These are phyloP conservation scores for Pogonomyrmex barbatus DNA, from an alignment of 1,140 invertebrate species.

Conservation along the genomic window DNA sequence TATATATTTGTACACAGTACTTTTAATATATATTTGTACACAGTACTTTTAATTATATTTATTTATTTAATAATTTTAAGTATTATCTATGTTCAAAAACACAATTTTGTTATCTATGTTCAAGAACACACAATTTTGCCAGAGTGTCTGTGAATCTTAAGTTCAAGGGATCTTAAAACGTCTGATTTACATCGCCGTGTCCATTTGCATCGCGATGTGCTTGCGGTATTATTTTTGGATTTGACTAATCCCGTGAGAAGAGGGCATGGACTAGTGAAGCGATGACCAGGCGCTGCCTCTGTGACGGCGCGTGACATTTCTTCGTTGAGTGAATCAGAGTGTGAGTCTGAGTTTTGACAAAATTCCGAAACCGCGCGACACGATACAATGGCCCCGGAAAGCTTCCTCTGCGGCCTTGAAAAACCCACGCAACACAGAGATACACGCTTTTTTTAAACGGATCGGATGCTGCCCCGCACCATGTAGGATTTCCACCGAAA, in stretches of 20 bases:
- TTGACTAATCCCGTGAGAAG: slow-evolving; percentile 75
- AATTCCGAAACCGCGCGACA: slow-evolving; percentile 45
- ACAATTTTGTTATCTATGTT: neutral
- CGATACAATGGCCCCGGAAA: slow-evolving; percentile 9
- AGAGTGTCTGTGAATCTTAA: slow-evolving; percentile 13
- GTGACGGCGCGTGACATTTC: slow-evolving; percentile 24
- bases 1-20: neutral
- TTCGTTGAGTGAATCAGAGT: slow-evolving; percentile 24
- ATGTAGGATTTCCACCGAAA: slow-evolving; percentile 41
- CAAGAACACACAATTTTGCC: neutral
- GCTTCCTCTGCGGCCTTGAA: slow-evolving; percentile 21
- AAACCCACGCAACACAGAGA: neutral
- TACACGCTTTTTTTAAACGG: slow-evolving; percentile 24
- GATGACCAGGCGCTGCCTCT: slow-evolving; percentile 58
- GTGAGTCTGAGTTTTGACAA: slow-evolving; percentile 52
- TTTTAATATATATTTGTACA: neutral
- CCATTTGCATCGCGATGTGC: slow-evolving; percentile 60
- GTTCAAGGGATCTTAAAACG: slow-evolving; percentile 44
- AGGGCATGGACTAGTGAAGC: slow-evolving; percentile 68
- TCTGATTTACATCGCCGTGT: slow-evolving; percentile 65
- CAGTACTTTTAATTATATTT: slow-evolving; percentile 18
- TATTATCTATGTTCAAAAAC: neutral
- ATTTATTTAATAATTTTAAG: slow-evolving; percentile 42
- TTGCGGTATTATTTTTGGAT: slow-evolving; percentile 75
- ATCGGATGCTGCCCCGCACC: slow-evolving; percentile 20